Base-by-base conservation (phyloP, 2,888 invertebrate species). In the Petrolisthes cinctipes region DNA sequence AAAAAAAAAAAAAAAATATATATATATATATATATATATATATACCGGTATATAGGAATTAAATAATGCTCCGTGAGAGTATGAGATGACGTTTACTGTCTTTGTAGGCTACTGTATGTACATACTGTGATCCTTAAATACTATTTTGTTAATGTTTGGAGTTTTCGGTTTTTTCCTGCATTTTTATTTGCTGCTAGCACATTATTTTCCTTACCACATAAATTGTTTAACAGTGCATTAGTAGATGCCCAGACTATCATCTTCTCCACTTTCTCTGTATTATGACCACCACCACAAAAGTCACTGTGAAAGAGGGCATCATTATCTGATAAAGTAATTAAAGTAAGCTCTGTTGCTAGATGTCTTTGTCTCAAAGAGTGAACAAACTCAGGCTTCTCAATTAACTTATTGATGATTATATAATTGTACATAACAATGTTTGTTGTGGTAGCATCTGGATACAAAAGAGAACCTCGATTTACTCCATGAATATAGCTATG, bases 161-260 rank as follows among this genome's bases (percentile, higher is more conserved):
- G 61, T 61, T 61, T 61, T 61, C 61, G 1, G 9, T 1, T 1
- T 17, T 61, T 17, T 61, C 17, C 61, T 61, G 17, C 61, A 17
- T 61, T 61, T 14, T 61, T 61, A 61, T 17, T 61, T 11, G 61
- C 61, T 61, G 61, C 61, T 9, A 61, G 6, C 7, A 14, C 1
- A 61, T 61, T 61, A 61, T 61, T 61, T 61, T 61, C 61, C 17
- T 17, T 61, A 61, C 11, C 61, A 61, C 61, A 61, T 0, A 11
- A 61, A 61, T 17, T 61, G 61, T 61, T 61, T 61, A 61, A 17
- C 17, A 61, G 61, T 61, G 61, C 61, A 61, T 61, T 61, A 2
- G 61, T 61, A 61, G 61, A 61, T 61, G 61, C 61, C 61, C 61
- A 61, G 61, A 61, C 61, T 61, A 61, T 61, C 61, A 61, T 61